phyloP scores from a whole-genome alignment of 1,140 invertebrate genomes.

The Helicoverpa armigera region DNA sequence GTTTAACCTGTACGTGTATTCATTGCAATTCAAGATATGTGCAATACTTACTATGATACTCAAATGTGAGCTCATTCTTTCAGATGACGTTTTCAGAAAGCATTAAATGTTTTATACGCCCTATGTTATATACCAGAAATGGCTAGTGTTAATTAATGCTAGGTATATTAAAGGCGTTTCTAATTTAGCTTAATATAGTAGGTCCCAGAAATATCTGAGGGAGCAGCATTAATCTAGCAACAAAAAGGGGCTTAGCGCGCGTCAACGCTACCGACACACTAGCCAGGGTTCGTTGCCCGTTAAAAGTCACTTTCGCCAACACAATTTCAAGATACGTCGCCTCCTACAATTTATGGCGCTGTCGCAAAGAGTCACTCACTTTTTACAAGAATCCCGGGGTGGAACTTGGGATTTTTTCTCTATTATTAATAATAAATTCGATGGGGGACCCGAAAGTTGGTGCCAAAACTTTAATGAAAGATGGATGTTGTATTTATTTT shows the following conservation, averaged over 20 bases:
- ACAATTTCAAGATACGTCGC: conserved; percentile 57
- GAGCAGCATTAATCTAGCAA: conserved; percentile 55
- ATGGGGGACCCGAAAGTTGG: conserved; percentile 32
- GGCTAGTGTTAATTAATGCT: not conserved
- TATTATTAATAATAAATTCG: conserved; percentile 53
- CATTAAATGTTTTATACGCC: too few species aligned
- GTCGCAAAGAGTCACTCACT: conserved; percentile 53
- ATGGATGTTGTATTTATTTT: conserved; percentile 28
- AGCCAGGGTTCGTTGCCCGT: conserved; percentile 55
- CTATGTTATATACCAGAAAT: not conserved
- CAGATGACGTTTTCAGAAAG: too few species aligned
- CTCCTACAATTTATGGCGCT: conserved; percentile 51
- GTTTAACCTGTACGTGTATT: not conserved
- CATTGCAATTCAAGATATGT: not conserved
- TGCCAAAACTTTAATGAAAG: conserved; percentile 51
- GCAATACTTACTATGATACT: not conserved
- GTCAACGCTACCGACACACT: conserved; percentile 50
- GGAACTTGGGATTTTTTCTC: conserved; percentile 14
- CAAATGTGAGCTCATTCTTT: not conserved
- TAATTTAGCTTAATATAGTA: conserved; percentile 31
- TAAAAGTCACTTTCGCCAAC: conserved; percentile 57
- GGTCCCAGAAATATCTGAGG: conserved; percentile 12
- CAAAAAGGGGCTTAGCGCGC: conserved; percentile 61
- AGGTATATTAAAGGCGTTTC: conserved; percentile 6
- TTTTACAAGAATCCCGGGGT: conserved; percentile 46